Conservation (phyloP, 2,113 vertebrate species). For the rat (Rattus norvegicus) region GRCr8 NC_086039.1:61913001-61913500, state of each 20-base stretch:
- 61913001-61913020: constrained; percentile 74
- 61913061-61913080: constrained; percentile 63
- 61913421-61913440: constrained; percentile 42
- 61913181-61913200: constrained; percentile 62
- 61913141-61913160: constrained; percentile 48
- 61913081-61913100: constrained; percentile 61
- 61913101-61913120: constrained; percentile 61
- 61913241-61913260: constrained; percentile 46
- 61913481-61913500: constrained; percentile 23
- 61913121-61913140: constrained; percentile 36
- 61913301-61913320: background rate
- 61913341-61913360: background rate
- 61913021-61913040: constrained; percentile 58
- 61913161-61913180: constrained; percentile 44
- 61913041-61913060: constrained; percentile 54
- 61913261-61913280: constrained; percentile 20
- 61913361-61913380: constrained; percentile 32
- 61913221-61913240: constrained; percentile 55
- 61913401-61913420: background rate
- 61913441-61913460: background rate
- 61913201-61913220: constrained; percentile 17
- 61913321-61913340: background rate
- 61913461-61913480: constrained; percentile 7
- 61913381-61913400: background rate
- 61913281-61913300: background rate